Percentiles rank a stretch among this genome's conserved stretches.
These are phyloP conservation scores for Tonatia bakeri DNA, from an alignment of 2,113 vertebrate species.

Conservation along the genomic window DNA sequence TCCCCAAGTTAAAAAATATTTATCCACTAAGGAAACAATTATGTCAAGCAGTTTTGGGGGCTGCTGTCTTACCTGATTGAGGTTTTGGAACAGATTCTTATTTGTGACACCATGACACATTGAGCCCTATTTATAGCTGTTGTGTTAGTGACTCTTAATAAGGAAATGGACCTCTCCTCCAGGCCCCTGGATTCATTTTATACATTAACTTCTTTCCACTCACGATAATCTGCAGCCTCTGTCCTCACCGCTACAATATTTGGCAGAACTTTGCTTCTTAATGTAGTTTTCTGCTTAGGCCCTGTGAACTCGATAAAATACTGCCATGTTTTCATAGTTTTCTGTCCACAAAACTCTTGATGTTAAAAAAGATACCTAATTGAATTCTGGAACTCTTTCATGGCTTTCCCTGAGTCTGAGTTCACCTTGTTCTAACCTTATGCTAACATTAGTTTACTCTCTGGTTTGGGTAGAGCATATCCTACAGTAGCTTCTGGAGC, in stretches of 20 bases:
- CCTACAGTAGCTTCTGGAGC: background rate
- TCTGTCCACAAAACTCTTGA: background rate
- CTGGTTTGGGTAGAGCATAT: background rate
- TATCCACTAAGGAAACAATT: conserved; percentile 4
- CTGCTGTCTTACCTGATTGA: background rate
- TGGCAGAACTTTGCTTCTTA: conserved; percentile 4
- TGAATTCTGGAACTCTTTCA: background rate
- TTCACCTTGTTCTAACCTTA: background rate
- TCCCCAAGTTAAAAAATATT: background rate
- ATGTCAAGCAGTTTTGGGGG: background rate
- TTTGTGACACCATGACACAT: background rate
- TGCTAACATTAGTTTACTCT: background rate
- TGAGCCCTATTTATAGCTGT: background rate
- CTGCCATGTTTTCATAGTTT: conserved; percentile 26
- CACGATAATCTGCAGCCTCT: background rate
- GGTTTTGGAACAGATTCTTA: background rate
- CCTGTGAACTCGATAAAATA: background rate
- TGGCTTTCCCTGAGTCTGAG: background rate
- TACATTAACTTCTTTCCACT: background rate
- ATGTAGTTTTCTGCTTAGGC: background rate
- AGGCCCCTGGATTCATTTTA: background rate
- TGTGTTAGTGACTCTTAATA: background rate
- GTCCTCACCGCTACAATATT: background rate
- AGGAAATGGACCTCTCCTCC: background rate
- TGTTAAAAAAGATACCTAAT: background rate